Conservation (phyloP, 1,140 invertebrate genomes). For the Zaprionus kolodkinae region DNA sequence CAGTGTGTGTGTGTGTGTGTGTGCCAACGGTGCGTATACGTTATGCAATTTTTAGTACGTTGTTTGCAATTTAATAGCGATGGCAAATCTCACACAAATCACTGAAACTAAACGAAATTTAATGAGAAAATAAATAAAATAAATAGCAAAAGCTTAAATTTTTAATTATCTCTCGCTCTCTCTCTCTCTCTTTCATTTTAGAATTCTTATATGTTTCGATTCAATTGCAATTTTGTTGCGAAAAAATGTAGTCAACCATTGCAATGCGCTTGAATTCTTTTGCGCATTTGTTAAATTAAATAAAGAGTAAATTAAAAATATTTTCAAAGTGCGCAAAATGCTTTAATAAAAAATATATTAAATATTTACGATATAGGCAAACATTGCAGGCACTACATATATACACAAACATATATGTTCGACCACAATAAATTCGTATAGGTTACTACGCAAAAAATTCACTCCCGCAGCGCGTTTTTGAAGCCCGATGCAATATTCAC, state of each 20-base stretch:
- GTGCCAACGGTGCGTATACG: conserved; percentile 58
- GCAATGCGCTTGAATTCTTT: neutral
- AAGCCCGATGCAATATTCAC: conserved; percentile 48
- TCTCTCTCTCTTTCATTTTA: neutral
- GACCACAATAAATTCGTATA: neutral
- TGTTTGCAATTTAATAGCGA: no score
- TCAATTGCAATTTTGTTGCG: no score
- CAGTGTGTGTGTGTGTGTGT: conserved; percentile 17
- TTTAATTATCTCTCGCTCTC: neutral
- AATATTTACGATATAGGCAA: conserved; percentile 37
- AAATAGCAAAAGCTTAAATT: neutral
- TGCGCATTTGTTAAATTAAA: neutral
- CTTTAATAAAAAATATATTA: conserved; percentile 57
- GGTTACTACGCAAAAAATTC: neutral
- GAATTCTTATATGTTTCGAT: no score
- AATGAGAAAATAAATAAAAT: neutral
- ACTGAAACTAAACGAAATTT: neutral
- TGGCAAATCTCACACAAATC: neutral
- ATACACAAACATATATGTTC: neutral
- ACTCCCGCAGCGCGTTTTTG: conserved; percentile 17
- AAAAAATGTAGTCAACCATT: neutral
- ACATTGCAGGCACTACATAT: neutral
- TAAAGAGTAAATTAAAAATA: conserved; percentile 57
- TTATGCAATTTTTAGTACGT: conserved; percentile 70
- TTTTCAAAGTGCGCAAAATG: conserved; percentile 55